Conservation (phyloP, 2,113 vertebrate genomes). For the Silurus meridionalis region DNA sequence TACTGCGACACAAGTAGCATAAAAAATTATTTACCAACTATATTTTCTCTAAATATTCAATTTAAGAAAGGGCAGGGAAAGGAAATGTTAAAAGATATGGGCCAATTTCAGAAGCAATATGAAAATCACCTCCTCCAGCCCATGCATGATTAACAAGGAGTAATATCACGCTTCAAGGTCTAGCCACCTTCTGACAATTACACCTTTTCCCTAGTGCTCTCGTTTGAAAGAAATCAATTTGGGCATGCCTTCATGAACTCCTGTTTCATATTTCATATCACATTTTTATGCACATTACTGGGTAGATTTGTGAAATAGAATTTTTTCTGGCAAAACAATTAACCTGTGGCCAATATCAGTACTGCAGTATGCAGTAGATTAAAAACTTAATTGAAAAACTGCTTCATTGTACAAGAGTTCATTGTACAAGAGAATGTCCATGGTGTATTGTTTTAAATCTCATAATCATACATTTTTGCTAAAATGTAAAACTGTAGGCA, state of each 20-base stretch:
- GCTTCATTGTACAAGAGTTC: background rate
- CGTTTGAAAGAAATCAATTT: constrained; percentile 66
- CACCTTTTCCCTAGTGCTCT: constrained; percentile 67
- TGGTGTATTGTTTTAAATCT: background rate
- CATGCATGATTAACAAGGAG: constrained; percentile 73
- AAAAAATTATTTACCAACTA: constrained; percentile 1
- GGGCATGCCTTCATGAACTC: constrained; percentile 57
- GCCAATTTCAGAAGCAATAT: constrained; percentile 70
- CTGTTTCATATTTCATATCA: constrained; percentile 36
- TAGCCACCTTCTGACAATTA: constrained; percentile 71
- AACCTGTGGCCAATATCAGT: background rate
- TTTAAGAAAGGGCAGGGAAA: constrained; percentile 8
- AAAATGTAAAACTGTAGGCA: background rate
- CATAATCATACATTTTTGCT: background rate
- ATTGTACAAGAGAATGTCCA: background rate
- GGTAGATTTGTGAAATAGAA: constrained; percentile 25
- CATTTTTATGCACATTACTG: constrained; percentile 38
- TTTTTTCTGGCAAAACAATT: constrained; percentile 30
- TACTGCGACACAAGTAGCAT: constrained; percentile 5
- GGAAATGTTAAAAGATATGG: constrained; percentile 32
- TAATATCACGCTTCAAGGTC: constrained; percentile 74
- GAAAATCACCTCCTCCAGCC: constrained; percentile 67
- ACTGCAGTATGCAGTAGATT: constrained; percentile 3
- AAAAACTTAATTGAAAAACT: background rate
- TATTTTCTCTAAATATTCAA: constrained; percentile 29